phyloP scores from a whole-genome alignment of 2,888 invertebrate genomes.

The Pollenia griseotomentosa region DNA sequence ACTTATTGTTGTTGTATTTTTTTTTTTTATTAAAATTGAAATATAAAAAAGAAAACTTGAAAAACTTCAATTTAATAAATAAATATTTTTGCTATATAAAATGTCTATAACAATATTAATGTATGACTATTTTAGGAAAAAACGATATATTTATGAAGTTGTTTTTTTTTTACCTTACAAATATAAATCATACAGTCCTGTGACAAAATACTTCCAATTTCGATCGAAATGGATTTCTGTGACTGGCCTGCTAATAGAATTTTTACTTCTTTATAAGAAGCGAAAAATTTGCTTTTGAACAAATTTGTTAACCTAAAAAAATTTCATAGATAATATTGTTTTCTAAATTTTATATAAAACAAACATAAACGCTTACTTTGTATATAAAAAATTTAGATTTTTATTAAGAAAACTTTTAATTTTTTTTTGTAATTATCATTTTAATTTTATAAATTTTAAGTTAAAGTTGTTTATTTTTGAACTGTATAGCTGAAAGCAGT shows the following conservation, averaged over 20 bases:
- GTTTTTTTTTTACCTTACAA: not conserved
- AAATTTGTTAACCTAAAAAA: not conserved
- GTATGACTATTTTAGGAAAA: not conserved
- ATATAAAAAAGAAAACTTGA: not conserved
- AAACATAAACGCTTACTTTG: slow-evolving; percentile 67
- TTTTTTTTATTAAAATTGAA: slow-evolving; percentile 11
- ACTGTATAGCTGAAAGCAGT: not conserved
- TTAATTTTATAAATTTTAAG: not conserved
- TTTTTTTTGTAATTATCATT: slow-evolving; percentile 30
- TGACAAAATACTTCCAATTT: too few species aligned
- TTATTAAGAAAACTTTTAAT: not conserved
- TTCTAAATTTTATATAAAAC: slow-evolving; percentile 37
- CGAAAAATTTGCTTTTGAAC: not conserved
- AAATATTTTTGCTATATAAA: slow-evolving; percentile 57
- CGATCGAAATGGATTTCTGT: too few species aligned
- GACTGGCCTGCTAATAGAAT: too few species aligned
- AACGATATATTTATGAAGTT: not conserved
- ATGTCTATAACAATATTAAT: slow-evolving; percentile 33
- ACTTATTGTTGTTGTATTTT: slow-evolving; percentile 42
- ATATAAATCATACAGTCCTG: not conserved
- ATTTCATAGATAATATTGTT: not conserved
- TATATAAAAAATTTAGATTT: slow-evolving; percentile 54
- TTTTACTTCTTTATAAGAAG: too few species aligned
- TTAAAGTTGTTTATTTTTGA: slow-evolving; percentile 2
- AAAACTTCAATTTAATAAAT: not conserved